These are phyloP conservation scores for Artemia sp. DNA, from an alignment of 2,888 invertebrate species.

Conservation along the genomic window DNA sequence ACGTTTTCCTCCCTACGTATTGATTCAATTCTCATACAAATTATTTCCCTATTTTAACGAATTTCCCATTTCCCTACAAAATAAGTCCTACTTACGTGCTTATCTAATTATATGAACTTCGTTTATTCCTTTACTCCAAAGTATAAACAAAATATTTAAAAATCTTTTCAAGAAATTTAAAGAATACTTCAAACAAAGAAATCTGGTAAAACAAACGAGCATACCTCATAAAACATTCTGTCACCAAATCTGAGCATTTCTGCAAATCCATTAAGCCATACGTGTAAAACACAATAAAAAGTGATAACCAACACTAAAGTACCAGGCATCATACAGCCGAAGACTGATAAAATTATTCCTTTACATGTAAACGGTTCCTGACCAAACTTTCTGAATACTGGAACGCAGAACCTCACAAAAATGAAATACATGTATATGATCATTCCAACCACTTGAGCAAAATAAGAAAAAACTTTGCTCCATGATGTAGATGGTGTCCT, in stretches of 20 bases:
- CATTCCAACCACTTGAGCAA: conserved; percentile 56
- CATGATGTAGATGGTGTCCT: conserved; percentile 56
- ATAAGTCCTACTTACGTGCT: too few relatives aligned
- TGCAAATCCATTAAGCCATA: conserved; percentile 78
- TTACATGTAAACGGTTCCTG: conserved; percentile 30
- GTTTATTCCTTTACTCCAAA: neutral
- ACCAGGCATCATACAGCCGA: conserved; percentile 56
- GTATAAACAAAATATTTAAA: conserved; percentile 13
- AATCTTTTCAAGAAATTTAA: conserved; percentile 1
- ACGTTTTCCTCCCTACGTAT: too few relatives aligned
- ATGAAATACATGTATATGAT: conserved; percentile 65
- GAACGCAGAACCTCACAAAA: conserved; percentile 52
- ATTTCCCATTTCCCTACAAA: too few relatives aligned
- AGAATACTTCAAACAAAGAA: conserved; percentile 15
- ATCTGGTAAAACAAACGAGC: conserved; percentile 18
- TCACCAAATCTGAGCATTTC: conserved; percentile 76
- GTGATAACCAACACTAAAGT: conserved; percentile 50
- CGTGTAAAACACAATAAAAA: conserved; percentile 73
- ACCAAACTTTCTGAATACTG: conserved; percentile 48
- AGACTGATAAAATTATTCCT: conserved; percentile 39
- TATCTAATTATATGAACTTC: too few relatives aligned
- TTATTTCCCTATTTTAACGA: too few relatives aligned
- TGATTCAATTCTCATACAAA: too few relatives aligned
- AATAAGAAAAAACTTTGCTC: conserved; percentile 49
- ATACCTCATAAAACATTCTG: conserved; percentile 56